Evolutionary conservation across 2,113 vertebrate genomes (phyloP), one percentile per base, ranked within the genome.

Genomic region (Panthera uncia): DNA sequence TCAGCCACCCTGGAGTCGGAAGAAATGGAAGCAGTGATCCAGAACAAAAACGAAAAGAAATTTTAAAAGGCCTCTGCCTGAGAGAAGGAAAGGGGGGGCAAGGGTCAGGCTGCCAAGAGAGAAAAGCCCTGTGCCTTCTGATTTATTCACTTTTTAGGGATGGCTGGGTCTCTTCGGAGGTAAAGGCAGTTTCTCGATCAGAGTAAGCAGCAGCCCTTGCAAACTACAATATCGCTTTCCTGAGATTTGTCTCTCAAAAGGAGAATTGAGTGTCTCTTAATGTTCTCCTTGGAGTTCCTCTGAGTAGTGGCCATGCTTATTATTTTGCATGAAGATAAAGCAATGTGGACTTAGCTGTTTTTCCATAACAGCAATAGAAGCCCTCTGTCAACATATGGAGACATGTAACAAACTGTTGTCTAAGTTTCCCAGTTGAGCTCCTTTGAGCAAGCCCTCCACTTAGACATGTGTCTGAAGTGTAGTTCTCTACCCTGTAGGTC

Each of bases 21-120:
- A 94, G 45, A 65, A 93, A 94, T 81, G 95, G 94, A 97, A 84
- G 92, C 94, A 92, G 65, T 81, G 87, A 92, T 76, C 92, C 97
- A 68, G 80, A 94, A 97, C 50, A 83, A 87, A 91, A 93, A 41
- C 0, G 16, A 83, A 97, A 92, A 73, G 66, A 86, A 57, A 63
- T 57, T 55, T 55, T 21, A 71, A 97, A 96, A 88, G 79, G 23
- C 61, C 36, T 63, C 65, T 74, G 74, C 41, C 29, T 55, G 48
- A 65, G 55, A 88, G 94, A 74, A 73, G 45, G 63, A 36, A 78
- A 29, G 11, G 31, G 31, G 31, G 69, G 61, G 82, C 68, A 97
- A 80, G 69, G 95, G 80, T 94, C 90, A 94, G 50, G 15, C 55
- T 89, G 65, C 73, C 33, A 23, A 41, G 52, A 84, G 38, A 96